These are phyloP conservation scores for Yponomeuta plumbellus DNA, from an alignment of 2,888 invertebrate genomes.

Conservation along the genomic window DNA sequence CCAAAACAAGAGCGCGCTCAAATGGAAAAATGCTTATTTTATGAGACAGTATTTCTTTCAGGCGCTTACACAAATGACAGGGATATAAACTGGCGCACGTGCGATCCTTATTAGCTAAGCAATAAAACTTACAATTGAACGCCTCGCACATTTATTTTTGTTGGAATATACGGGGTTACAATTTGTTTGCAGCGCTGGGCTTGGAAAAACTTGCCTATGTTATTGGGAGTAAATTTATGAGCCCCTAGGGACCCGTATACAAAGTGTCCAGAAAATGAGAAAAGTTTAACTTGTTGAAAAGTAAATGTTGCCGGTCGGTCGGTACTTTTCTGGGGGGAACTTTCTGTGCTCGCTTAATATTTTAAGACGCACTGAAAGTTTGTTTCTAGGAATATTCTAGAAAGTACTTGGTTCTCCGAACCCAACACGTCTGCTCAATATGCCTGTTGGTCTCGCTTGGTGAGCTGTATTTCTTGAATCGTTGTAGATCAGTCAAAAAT, in stretches of 20 bases:
- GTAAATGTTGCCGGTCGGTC: background rate
- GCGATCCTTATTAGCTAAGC: slow-evolving; percentile 7
- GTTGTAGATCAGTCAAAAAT: too few relatives aligned
- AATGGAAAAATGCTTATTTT: slow-evolving; percentile 24
- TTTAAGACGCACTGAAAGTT: background rate
- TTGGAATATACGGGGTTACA: slow-evolving; percentile 5
- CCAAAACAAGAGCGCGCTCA: slow-evolving; percentile 3
- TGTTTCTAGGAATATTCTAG: background rate
- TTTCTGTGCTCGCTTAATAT: background rate
- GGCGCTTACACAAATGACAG: slow-evolving; percentile 1
- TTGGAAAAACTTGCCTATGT: background rate
- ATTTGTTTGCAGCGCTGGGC: background rate
- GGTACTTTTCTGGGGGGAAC: background rate
- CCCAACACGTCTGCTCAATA: too few relatives aligned
- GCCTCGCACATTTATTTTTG: background rate
- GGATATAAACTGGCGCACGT: slow-evolving; percentile 5
- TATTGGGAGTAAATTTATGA: slow-evolving; percentile 6
- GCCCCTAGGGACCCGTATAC: background rate
- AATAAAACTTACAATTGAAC: background rate
- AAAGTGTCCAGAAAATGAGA: slow-evolving; percentile 7
- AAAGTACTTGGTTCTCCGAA: background rate
- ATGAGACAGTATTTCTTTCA: slow-evolving; percentile 21
- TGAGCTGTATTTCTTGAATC: too few relatives aligned
- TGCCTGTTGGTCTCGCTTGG: too few relatives aligned
- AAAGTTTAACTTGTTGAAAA: background rate